These are phyloP conservation scores for Actinia equina DNA, from an alignment of 64 coral and sea anemone species.

Conservation along the genomic window DNA sequence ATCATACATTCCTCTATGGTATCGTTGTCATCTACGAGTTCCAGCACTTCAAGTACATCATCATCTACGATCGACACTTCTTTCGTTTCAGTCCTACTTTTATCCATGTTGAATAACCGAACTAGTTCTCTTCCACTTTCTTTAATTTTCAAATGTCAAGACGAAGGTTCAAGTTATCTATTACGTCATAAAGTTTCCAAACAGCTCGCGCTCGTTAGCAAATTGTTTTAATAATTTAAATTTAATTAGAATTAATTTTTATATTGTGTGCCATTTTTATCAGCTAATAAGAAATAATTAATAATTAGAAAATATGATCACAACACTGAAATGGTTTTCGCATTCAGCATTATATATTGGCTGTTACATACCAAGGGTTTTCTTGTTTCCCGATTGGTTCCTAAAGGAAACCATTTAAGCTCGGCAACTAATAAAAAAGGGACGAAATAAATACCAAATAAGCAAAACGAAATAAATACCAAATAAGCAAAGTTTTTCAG, in stretches of 20 bases:
- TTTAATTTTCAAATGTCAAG: neutral
- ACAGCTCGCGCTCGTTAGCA: neutral
- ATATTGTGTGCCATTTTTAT: neutral
- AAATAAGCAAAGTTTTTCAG: too few relatives aligned
- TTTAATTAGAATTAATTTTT: neutral
- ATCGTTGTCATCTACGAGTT: slow-evolving; percentile 52
- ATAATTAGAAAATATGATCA: too few relatives aligned
- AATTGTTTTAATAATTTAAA: too few relatives aligned
- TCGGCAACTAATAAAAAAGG: too few relatives aligned
- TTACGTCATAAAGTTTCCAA: neutral
- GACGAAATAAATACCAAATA: too few relatives aligned
- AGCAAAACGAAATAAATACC: too few relatives aligned
- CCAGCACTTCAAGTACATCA: slow-evolving; percentile 77
- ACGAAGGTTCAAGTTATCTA: neutral
- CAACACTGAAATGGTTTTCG: too few relatives aligned
- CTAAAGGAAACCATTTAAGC: neutral
- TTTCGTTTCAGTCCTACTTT: slow-evolving; percentile 30
- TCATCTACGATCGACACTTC: slow-evolving; percentile 83
- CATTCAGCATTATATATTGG: too few relatives aligned
- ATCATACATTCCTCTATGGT: slow-evolving; percentile 90
- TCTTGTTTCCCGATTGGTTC: neutral
- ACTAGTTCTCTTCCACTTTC: too few relatives aligned
- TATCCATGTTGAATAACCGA: neutral
- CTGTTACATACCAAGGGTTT: neutral
- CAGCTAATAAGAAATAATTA: too few relatives aligned